These are phyloP conservation scores for Dusona sp. DNA, from an alignment of 2,888 invertebrate species.

Conservation along the genomic window DNA sequence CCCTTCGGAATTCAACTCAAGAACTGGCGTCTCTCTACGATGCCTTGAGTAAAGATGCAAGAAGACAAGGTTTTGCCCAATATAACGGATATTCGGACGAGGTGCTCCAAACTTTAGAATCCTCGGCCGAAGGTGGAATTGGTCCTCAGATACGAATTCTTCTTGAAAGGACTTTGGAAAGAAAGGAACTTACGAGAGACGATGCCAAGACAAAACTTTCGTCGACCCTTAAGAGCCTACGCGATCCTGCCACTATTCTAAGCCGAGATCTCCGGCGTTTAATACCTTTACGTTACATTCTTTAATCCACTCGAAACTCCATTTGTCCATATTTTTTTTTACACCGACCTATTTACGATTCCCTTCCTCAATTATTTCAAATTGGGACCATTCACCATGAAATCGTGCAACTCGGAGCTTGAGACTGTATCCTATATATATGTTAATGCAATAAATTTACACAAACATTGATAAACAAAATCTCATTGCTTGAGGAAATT, in stretches of 20 bases:
- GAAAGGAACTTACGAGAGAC: slow-evolving; percentile 87
- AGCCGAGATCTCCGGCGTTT: slow-evolving; percentile 87
- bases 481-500: not conserved
- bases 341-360: slow-evolving; percentile 8
- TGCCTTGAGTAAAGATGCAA: slow-evolving; percentile 88
- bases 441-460: slow-evolving; percentile 30
- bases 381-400: slow-evolving; percentile 1
- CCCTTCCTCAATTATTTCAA: slow-evolving; percentile 11
- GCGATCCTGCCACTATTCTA: slow-evolving; percentile 86
- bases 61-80: slow-evolving; percentile 87
- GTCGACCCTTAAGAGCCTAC: slow-evolving; percentile 86
- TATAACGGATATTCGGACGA: slow-evolving; percentile 88
- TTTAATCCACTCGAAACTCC: slow-evolving; percentile 35
- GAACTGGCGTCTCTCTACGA: slow-evolving; percentile 88
- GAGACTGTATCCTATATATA: slow-evolving; percentile 9
- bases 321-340: not conserved
- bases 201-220: slow-evolving; percentile 87
- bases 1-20: slow-evolving; percentile 87
- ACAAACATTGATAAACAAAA: slow-evolving; percentile 33
- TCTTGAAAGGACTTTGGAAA: slow-evolving; percentile 86
- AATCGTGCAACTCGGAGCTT: slow-evolving; percentile 12
- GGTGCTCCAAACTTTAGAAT: slow-evolving; percentile 86
- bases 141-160: slow-evolving; percentile 87
- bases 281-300: slow-evolving; percentile 85
- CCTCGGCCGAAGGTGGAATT: slow-evolving; percentile 87